These are phyloP conservation scores for Sula dactylatra DNA, from an alignment of 2,113 vertebrate genomes.

Conservation along the genomic window DNA sequence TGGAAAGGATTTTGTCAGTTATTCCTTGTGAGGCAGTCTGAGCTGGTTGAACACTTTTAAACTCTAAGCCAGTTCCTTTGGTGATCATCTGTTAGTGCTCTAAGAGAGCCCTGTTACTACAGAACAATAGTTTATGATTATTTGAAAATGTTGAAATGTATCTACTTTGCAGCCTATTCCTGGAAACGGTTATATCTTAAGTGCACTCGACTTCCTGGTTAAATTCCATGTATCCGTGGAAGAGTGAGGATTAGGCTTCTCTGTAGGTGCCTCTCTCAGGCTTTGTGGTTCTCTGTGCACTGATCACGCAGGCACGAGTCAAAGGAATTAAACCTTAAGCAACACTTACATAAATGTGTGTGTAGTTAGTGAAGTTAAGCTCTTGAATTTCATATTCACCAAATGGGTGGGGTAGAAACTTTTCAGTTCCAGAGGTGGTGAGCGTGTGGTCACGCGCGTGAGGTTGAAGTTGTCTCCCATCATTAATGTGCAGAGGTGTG, in stretches of 20 bases:
- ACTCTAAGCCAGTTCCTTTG: slow-evolving; percentile 20
- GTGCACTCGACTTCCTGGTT: neutral
- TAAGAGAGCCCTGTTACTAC: neutral
- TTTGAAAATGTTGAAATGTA: slow-evolving; percentile 24
- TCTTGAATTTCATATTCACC: neutral
- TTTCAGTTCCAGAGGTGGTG: neutral
- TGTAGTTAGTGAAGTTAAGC: neutral
- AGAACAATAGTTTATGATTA: slow-evolving; percentile 26
- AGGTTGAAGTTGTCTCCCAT: neutral
- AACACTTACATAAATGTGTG: neutral
- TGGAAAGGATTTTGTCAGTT: slow-evolving; percentile 25
- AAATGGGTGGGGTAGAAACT: neutral
- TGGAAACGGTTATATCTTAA: slow-evolving; percentile 7
- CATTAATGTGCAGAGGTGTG: neutral
- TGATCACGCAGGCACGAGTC: neutral
- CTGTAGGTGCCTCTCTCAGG: slow-evolving; percentile 1
- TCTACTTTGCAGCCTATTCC: neutral
- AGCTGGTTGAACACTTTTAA: slow-evolving; percentile 5
- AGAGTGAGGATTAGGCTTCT: neutral
- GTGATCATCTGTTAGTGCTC: slow-evolving; percentile 32
- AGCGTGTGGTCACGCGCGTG: neutral
- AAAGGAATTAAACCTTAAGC: slow-evolving; percentile 3
- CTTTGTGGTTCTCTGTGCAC: neutral
- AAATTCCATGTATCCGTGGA: neutral
- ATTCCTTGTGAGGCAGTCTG: slow-evolving; percentile 6